These are phyloP conservation scores for Limanda limanda DNA, from an alignment of 2,113 vertebrate species.

Conservation along the genomic window DNA sequence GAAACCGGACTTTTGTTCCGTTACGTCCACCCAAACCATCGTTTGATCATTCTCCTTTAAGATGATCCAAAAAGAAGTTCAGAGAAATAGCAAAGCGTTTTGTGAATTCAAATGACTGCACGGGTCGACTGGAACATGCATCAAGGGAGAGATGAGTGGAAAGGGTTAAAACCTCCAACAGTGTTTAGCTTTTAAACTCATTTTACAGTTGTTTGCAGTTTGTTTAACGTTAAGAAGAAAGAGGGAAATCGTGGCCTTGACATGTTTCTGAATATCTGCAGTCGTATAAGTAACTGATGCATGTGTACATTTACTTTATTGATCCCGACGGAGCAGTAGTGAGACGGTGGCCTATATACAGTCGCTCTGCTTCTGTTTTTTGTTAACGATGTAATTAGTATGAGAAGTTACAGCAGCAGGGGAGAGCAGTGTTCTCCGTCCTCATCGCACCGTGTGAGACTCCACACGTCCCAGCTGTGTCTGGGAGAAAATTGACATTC, in stretches of 20 bases:
- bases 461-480: not conserved
- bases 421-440: not conserved
- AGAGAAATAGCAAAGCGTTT: too few relatives aligned
- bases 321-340: constrained; percentile 7
- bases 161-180: not conserved
- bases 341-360: constrained; percentile 21
- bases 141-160: too few relatives aligned
- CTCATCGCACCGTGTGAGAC: not conserved
- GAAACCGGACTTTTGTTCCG: not conserved
- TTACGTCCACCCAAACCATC: not conserved
- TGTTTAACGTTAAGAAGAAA: not conserved
- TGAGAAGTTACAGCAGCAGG: constrained; percentile 12
- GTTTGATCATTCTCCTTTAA: not conserved
- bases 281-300: not conserved
- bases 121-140: too few relatives aligned
- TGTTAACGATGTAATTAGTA: constrained; percentile 19
- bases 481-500: not conserved
- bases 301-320: constrained; percentile 33
- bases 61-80: too few relatives aligned
- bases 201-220: not conserved
- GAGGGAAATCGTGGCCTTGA: not conserved
- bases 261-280: not conserved
- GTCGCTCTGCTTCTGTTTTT: not conserved
- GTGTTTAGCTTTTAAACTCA: not conserved
- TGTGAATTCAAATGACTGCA: too few relatives aligned